Base-by-base conservation (phyloP, 2,888 invertebrate genomes). In the Calliopum simillimum region DNA sequence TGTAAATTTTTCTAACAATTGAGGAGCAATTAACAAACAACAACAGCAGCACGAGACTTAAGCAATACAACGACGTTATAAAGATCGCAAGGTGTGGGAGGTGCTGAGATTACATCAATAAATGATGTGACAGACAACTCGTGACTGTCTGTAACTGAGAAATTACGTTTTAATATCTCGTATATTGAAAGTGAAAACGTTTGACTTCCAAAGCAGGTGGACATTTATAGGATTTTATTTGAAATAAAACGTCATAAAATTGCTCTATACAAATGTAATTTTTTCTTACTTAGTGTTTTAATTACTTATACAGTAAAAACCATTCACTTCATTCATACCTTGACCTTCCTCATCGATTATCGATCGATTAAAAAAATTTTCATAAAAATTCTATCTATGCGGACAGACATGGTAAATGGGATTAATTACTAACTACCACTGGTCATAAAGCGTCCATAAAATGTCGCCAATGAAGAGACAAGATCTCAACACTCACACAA, bases 301-400 rank as follows among this genome's bases (percentile, higher is more conserved):
- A n/a, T n/a, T 25, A 25, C 14, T 16, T 14, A 8, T 46, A 46
- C 19, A 46, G 46, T 2, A 1, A 53, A 21, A 43, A 14, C 21
- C 46, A n/a, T 64, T 47, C 21, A 64, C 25, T 33, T 33, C 33
- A 19, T 14, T n/a, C 67, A 33, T 67, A 16, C 47, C 47, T 59
- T 68, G 70, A 68, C 72, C 72, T 72, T 72, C 70, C 70, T 21
- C 65, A 70, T 64, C 43, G 43, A 56, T 46, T 64, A 55, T 19
- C 14, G 23, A 14, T 33, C 44, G 19, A 41, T 6, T 16, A 41
- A 25, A 41, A 59, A 41, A 33, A 33, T 46, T 14, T 51, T 21
- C 43, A 69, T 21, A 44, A 46, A 25, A 62, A 68, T 49, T 51
- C 61, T 23, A 61, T 59, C 44, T 51, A 71, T 59, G 41, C 68